Conservation (phyloP, 2,797 vertebrate genomes). For the Nyctalus aviator region DNA sequence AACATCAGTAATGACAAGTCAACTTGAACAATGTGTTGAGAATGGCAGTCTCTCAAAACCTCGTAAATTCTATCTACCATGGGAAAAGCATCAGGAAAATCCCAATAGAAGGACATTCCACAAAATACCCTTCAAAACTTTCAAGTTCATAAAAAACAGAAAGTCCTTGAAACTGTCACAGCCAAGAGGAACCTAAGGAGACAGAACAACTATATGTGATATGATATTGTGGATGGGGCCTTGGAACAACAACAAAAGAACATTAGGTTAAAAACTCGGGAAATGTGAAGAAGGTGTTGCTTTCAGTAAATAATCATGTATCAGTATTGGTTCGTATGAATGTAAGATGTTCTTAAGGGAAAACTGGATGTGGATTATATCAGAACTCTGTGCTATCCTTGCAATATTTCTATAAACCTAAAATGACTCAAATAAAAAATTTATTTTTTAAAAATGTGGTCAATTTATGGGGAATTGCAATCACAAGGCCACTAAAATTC, state of each 20-base stretch:
- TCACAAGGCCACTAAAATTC: not conserved
- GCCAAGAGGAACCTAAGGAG: not conserved
- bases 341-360: not conserved
- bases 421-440: not conserved
- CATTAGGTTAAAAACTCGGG: not conserved
- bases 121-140: not conserved
- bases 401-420: constrained; percentile 1
- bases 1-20: not conserved
- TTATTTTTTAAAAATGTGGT: not conserved
- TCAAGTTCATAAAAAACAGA: not conserved
- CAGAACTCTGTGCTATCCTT: not conserved
- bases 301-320: not conserved
- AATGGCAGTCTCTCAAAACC: not conserved
- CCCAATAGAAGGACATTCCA: not conserved
- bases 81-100: not conserved
- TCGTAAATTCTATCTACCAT: not conserved
- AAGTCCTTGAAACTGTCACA: not conserved
- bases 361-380: not conserved
- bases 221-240: not conserved
- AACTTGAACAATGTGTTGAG: not conserved
- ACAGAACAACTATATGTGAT: not conserved
- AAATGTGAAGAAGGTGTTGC: not conserved
- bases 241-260: not conserved
- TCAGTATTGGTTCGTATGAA: not conserved
- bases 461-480: not conserved